Percentiles rank a stretch among this genome's conserved stretches.
phyloP scores from a whole-genome alignment of 2,888 invertebrate genomes.

The Caenorhabditis macrosperma region DNA sequence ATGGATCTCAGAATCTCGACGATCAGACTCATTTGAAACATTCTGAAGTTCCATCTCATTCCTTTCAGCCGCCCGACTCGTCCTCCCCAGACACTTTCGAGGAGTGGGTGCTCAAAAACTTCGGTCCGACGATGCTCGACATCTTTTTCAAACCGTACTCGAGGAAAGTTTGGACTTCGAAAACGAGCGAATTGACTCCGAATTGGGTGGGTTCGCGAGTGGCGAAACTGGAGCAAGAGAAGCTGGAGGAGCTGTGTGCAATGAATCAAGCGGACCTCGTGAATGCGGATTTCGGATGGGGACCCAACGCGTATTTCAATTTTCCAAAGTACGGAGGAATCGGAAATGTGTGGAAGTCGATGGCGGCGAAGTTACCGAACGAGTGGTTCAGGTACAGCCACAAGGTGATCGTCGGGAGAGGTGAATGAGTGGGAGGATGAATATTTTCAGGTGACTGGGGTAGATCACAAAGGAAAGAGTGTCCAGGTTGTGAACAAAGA shows the following conservation, averaged over 20 bases:
- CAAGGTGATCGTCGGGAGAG: constrained; percentile 54
- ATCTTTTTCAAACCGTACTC: constrained; percentile 80
- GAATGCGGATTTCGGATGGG: constrained; percentile 80
- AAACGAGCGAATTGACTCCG: constrained; percentile 77
- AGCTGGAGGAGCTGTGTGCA: constrained; percentile 77
- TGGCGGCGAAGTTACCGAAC: constrained; percentile 75
- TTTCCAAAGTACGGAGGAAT: constrained; percentile 80
- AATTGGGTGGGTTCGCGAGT: constrained; percentile 79
- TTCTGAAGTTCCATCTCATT: too few species aligned
- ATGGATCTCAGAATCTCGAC: too few species aligned
- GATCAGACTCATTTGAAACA: too few species aligned
- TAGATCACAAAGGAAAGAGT: constrained; percentile 67
- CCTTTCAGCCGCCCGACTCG: constrained; percentile 43
- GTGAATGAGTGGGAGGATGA: background rate
- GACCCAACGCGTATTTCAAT: constrained; percentile 78
- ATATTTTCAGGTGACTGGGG: constrained; percentile 27
- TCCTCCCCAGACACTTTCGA: constrained; percentile 74
- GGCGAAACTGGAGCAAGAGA: constrained; percentile 79
- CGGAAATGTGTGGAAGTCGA: constrained; percentile 79
- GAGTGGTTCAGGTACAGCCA: constrained; percentile 77
- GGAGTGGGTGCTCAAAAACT: constrained; percentile 79
- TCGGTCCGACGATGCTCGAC: constrained; percentile 78
- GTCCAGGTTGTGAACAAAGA: constrained; percentile 64
- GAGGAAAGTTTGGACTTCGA: constrained; percentile 79
- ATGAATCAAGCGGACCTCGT: constrained; percentile 75